phyloP scores from a whole-genome alignment of 1,140 invertebrate genomes.

The Cheumatopsyche charites region DNA sequence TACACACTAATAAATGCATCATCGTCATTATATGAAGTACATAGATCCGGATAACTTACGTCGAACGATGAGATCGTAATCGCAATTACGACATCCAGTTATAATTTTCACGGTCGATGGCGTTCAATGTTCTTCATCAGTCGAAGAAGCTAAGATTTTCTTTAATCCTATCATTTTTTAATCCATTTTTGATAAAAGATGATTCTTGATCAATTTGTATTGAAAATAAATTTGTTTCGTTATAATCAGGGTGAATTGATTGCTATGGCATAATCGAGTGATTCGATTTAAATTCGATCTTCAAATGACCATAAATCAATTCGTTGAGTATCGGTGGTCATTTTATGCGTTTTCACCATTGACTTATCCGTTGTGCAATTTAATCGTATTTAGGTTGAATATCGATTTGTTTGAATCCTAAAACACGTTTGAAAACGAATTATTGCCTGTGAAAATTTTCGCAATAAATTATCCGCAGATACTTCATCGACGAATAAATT shows the following conservation, averaged over 20 bases:
- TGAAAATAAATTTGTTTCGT: too few species aligned
- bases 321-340: not conserved
- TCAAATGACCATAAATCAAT: not conserved
- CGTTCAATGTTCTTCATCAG: not conserved
- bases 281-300: not conserved
- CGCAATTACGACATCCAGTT: not conserved
- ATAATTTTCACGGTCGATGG: slow-evolving; percentile 15
- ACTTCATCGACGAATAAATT: too few species aligned
- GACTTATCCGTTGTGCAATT: not conserved
- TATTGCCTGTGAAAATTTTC: not conserved
- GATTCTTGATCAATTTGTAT: too few species aligned
- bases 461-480: too few species aligned
- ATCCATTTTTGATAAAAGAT: too few species aligned
- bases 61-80: slow-evolving; percentile 28
- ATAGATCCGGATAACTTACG: not conserved
- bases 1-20: too few species aligned
- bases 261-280: not conserved
- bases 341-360: slow-evolving; percentile 11
- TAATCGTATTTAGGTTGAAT: not conserved
- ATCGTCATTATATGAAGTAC: not conserved
- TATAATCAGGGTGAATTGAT: too few species aligned
- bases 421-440: slow-evolving; percentile 23
- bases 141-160: too few species aligned
- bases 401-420: slow-evolving; percentile 5
- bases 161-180: too few species aligned